Evolutionary conservation across 2,888 invertebrate species (phyloP), one percentile per base, ranked within the genome.

Genomic region (Lochmaea crataegi): DNA sequence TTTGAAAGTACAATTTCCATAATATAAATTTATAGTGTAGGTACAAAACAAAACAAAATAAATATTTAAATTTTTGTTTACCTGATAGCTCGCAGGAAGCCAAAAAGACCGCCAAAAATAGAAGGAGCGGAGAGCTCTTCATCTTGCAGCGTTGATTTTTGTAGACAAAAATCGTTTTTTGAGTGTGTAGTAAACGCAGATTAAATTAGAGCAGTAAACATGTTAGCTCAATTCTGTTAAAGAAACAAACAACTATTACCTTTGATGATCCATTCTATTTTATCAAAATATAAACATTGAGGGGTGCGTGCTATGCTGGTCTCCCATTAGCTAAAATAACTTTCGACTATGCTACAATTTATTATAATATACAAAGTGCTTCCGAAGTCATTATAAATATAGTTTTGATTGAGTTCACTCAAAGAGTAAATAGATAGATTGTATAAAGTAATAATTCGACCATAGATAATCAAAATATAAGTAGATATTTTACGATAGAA

Each of bases 181-280:
- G 38, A 16, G 26, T 32, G 26, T 32, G 26, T 32, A 32, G 26
- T 32, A 32, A 60, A 65, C 42, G 68, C 53, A 69, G 48, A 65
- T 79, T 79, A 79, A 74, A 73, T 72, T 69, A 77, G 75, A 78
- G 77, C 76, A 72, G 76, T 72, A 71, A 75, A 78, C 80, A 80
- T 80, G 78, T 76, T 78, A 77, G 73, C 74, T 74, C 73, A 76
- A 75, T 75, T 80, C 80, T 80, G 78, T 76, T 68, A 76, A 72
- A 80, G 72, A 79, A 80, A 80, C 65, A 76, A 42, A 78, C 74
- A 75, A 72, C 75, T 72, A 71, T 80, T 75, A 79, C 65, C 78
- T 69, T 72, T 73, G 68, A 63, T 73, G 3, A 32, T 48, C 51
- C n/a, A n/a, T n/a, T 68, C 16, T 12, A 18, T 32, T 11, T 48